Evolutionary conservation across 1,140 invertebrate genomes (phyloP).

Genomic region (Drosophila mauritiana): DNA sequence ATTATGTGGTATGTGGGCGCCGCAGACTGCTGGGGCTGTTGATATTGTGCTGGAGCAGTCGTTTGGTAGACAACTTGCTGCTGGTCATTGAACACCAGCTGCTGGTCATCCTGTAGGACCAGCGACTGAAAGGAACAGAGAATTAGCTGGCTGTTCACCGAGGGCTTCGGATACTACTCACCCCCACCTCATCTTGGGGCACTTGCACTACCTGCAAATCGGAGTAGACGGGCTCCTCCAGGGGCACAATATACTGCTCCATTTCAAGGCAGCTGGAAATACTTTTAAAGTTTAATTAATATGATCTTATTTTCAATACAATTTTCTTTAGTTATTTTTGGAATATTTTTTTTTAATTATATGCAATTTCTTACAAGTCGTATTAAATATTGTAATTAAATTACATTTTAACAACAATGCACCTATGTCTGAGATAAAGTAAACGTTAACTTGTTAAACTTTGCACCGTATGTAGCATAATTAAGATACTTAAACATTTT

Average conservation of each 20-base stretch:
- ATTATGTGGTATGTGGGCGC: constrained; percentile 76
- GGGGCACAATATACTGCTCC: constrained; percentile 68
- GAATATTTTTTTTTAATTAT: too few species aligned
- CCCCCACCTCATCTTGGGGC: constrained; percentile 74
- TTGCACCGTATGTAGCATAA: too few species aligned
- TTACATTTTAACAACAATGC: too few species aligned
- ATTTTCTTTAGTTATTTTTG: too few species aligned
- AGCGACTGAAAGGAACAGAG: constrained; percentile 43
- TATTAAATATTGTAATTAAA: too few species aligned
- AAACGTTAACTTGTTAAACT: too few species aligned
- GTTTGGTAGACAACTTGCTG: constrained; percentile 82
- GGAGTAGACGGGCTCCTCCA: constrained; percentile 71
- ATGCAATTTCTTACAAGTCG: too few species aligned
- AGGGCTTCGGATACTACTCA: constrained; percentile 43
- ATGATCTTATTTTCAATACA: too few species aligned
- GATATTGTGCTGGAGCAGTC: constrained; percentile 63
- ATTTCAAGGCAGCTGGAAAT: constrained; percentile 22
- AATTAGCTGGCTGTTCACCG: background rate
- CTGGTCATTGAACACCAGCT: constrained; percentile 76
- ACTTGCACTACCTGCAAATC: constrained; percentile 81
- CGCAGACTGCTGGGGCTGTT: constrained; percentile 60
- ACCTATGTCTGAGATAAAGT: too few species aligned
- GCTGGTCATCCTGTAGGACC: constrained; percentile 75
- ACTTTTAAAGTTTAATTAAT: too few species aligned
- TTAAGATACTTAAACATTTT: too few species aligned